Conservation (phyloP, 2,113 vertebrate genomes). For the Setophaga petechia region DNA sequence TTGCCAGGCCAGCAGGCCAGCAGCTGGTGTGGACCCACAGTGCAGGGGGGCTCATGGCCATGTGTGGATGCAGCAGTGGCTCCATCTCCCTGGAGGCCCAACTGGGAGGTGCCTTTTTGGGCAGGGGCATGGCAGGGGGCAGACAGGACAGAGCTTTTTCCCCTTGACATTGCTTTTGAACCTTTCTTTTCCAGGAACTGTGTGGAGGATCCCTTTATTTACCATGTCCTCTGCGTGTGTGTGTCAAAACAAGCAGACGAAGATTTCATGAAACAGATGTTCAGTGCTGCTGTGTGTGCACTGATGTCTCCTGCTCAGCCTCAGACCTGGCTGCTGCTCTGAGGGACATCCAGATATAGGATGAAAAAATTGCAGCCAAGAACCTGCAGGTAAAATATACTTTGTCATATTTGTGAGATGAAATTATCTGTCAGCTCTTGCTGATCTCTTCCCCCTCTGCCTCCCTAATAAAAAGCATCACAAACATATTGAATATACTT, state of each 20-base stretch:
- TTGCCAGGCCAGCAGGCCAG: background rate
- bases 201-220: background rate
- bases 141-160: background rate
- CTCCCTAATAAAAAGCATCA: background rate
- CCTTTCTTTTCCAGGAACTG: conserved; percentile 3
- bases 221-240: background rate
- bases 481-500: conserved; percentile 29
- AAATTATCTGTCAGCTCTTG: conserved; percentile 69
- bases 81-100: conserved; percentile 71
- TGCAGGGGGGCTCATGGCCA: fast-evolving
- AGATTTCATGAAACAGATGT: conserved; percentile 79
- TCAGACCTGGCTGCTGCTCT: conserved; percentile 79
- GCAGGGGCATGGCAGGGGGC: background rate
- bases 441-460: conserved; percentile 17
- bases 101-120: conserved; percentile 73
- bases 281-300: conserved; percentile 53
- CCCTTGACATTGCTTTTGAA: background rate
- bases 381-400: conserved; percentile 86
- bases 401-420: conserved; percentile 49
- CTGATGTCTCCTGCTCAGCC: conserved; percentile 64
- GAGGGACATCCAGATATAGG: conserved; percentile 82
- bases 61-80: conserved; percentile 34
- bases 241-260: conserved; percentile 76
- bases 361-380: conserved; percentile 81
- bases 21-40: fast-evolving